phyloP scores from a whole-genome alignment of 2,113 vertebrate species.

The Hucho hucho region DNA sequence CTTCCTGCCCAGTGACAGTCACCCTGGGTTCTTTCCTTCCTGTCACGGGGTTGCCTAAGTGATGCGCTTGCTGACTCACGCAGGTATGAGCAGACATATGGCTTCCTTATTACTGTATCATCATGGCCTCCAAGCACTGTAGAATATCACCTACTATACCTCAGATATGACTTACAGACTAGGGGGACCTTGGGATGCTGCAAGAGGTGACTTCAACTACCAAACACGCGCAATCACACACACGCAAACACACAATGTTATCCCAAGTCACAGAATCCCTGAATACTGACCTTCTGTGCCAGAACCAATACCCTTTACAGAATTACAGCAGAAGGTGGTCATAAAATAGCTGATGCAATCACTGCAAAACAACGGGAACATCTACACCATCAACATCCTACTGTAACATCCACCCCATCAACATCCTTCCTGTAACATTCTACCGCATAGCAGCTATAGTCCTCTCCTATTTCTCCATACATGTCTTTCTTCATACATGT shows the following conservation, averaged over 20 bases:
- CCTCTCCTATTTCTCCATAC: neutral
- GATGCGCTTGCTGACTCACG: slow-evolving; percentile 5
- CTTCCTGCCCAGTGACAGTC: slow-evolving; percentile 17
- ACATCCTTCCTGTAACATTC: no score
- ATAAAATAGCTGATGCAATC: no score
- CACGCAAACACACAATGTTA: neutral
- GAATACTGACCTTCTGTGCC: neutral
- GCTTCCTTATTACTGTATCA: no score
- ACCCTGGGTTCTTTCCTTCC: slow-evolving; percentile 1
- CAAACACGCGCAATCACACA: slow-evolving; percentile 26
- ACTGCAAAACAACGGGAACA: no score
- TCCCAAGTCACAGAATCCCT: neutral
- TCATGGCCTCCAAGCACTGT: no score
- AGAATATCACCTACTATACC: no score
- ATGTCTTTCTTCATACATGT: neutral
- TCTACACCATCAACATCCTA: no score
- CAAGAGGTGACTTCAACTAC: neutral
- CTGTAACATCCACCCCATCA: no score
- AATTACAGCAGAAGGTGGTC: neutral
- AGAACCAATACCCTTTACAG: neutral
- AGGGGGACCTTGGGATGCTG: no score
- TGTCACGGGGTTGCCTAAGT: slow-evolving; percentile 35
- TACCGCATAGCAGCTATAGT: no score
- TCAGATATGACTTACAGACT: no score
- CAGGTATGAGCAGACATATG: no score